Evolutionary conservation across 2,113 vertebrate species (phyloP), one percentile per base, ranked within the genome.

Genomic region (Rostratula benghalensis): DNA sequence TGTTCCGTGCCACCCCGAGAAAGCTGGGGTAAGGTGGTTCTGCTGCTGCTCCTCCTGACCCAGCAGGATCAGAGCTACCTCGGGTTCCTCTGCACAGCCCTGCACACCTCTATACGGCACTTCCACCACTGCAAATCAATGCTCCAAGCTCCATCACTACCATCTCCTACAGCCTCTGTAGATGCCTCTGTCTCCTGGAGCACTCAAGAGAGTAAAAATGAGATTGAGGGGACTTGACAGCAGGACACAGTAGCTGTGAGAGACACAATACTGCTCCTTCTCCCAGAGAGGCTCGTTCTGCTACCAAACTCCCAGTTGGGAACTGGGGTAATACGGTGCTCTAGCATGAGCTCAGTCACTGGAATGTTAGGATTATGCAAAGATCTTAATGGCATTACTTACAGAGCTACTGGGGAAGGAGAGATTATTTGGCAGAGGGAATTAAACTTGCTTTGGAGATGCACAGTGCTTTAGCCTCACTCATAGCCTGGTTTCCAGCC

Each of bases 191-290:
- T 65, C 83, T 95, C 45, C 57, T 70, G 87, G 45, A 88, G 67
- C 88, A 90, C 76, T 85, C 61, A 83, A 68, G 78, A 91, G 54
- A 75, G 20, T 54, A 76, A 94, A 89, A 76, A 95, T 87, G 89
- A 94, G 69, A 80, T 82, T 90, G 54, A 53, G 53, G 23, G 20
- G 57, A 59, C 70, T 35, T 60, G 37, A 41, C 11, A 50, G 81
- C 35, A 91, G 61, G 54, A 76, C 82, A 80, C 85, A 88, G 70
- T 18, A 93, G 67, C 74, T 83, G 84, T 25, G 53, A 83, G 84
- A 45, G 65, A 65, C 11, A 45, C 25, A 69, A 17, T 33, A 43
- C 23, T 51, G 50, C 25, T 90, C n/a, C 89, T 88, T 63, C 79
- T 86, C 68, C 31, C 31, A 77, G 63, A 85, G 88, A 82, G 27